phyloP scores from a whole-genome alignment of 2,888 invertebrate genomes.

The Pachydiplax longipennis region DNA sequence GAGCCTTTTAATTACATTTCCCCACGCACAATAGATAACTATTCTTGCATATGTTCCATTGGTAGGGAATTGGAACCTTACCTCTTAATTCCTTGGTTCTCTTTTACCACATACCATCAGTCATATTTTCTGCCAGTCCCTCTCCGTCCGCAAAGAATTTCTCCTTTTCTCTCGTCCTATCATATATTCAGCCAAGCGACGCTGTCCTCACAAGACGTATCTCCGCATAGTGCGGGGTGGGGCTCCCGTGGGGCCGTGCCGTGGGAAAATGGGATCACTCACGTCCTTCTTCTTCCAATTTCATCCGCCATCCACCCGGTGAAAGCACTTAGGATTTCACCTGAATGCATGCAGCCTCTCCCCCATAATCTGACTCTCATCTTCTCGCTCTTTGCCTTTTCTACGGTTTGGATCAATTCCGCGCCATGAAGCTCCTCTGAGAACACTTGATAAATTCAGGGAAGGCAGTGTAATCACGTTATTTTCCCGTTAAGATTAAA shows the following conservation, averaged over 20 bases:
- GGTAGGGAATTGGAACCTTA: too few species aligned
- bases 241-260: not conserved
- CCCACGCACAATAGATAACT: too few species aligned
- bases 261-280: not conserved
- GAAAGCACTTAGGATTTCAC: slow-evolving; percentile 1
- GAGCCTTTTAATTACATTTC: too few species aligned
- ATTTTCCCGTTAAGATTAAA: too few species aligned
- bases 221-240: not conserved
- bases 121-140: too few species aligned
- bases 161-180: not conserved
- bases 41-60: too few species aligned
- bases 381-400: not conserved
- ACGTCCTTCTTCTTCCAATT: not conserved
- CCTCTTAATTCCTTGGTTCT: too few species aligned
- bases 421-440: not conserved
- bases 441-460: not conserved
- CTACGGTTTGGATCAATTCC: not conserved
- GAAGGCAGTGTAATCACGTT: too few species aligned
- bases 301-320: not conserved
- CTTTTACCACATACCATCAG: too few species aligned
- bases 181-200: not conserved
- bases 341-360: not conserved
- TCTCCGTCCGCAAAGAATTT: not conserved
- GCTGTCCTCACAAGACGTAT: not conserved
- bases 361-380: not conserved